Evolutionary conservation across 2,888 invertebrate species (phyloP).

Genomic region (Elegia similella): DNA sequence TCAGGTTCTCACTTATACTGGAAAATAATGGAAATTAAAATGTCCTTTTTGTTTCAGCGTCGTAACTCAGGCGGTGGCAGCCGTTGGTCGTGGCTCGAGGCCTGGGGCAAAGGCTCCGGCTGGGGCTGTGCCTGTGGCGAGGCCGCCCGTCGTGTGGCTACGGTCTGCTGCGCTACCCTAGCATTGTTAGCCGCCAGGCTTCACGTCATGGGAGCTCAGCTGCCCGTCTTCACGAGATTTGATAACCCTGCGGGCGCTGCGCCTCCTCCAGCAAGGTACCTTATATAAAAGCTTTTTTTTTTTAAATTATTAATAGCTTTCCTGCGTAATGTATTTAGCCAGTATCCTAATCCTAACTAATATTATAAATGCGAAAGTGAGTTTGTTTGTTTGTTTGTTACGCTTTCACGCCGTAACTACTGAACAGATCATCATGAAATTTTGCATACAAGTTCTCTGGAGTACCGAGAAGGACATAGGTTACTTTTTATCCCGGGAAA

Average conservation of each 20-base stretch:
- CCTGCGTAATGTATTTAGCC: no score
- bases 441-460: no score
- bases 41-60: slow-evolving; percentile 41
- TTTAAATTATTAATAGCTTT: no score
- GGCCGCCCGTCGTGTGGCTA: slow-evolving; percentile 88
- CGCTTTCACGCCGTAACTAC: no score
- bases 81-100: slow-evolving; percentile 70
- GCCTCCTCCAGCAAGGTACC: slow-evolving; percentile 84
- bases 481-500: no score
- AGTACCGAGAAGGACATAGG: no score
- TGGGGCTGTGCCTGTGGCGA: slow-evolving; percentile 81
- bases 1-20: no score
- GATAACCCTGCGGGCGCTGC: slow-evolving; percentile 98
- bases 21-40: not conserved
- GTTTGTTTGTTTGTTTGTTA: no score
- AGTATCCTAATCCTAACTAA: no score
- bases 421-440: no score
- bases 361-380: no score
- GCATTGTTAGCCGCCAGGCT: slow-evolving; percentile 91
- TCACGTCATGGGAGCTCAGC: slow-evolving; percentile 97
- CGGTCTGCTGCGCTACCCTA: slow-evolving; percentile 90
- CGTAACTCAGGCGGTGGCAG: slow-evolving; percentile 51
- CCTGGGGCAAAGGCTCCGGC: slow-evolving; percentile 69
- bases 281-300: no score
- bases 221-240: slow-evolving; percentile 97